Base-by-base conservation (phyloP, 2,888 invertebrate species). In the Watsonalla cultraria region DNA sequence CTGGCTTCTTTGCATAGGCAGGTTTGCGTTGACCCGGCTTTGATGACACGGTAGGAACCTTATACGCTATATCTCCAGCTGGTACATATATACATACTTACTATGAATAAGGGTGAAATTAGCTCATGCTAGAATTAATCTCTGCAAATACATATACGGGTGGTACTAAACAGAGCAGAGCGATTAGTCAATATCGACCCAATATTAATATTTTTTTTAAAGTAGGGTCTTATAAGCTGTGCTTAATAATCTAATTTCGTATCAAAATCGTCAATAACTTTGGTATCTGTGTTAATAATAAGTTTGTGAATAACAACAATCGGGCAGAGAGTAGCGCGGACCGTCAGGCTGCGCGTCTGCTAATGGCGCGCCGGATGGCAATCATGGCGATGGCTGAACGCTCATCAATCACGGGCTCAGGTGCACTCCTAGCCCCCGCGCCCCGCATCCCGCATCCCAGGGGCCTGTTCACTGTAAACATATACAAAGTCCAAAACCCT, bases 351-450 rank as follows among this genome's bases (percentile, higher is more conserved):
- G 42, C 42, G 42, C 15, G 49, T 49, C 55, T 59, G 62, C 71
- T 80, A 80, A 82, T 80, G 81, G 76, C 66, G 62, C 71, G 68
- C 68, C 72, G 72, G 72, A 60, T 76, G 59, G 76, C 80, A 85
- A 88, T 86, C 86, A 86, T 83, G 75, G 78, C 81, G 76, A 82
- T 82, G 79, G 85, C 66, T 75, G 75, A 70, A 68, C 51, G 61
- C 78, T 89, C 89, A 90, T 90, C 90, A 89, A 90, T 90, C 90
- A 89, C 74, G 72, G 85, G 73, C 83, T 72, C 90, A 90, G 90
- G 90, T 90, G 90, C 80, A 74, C 61, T 55, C 59, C 53, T 59
- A 64, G 57, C 68, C 61, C 66, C 59, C 66, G 45, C 66, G 60
- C 56, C 62, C 54, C 60, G 57, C 47, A 57, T 59, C 58, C 56